phyloP scores from a whole-genome alignment of 1,140 invertebrate genomes.

The Tetramorium parvispinum region DNA sequence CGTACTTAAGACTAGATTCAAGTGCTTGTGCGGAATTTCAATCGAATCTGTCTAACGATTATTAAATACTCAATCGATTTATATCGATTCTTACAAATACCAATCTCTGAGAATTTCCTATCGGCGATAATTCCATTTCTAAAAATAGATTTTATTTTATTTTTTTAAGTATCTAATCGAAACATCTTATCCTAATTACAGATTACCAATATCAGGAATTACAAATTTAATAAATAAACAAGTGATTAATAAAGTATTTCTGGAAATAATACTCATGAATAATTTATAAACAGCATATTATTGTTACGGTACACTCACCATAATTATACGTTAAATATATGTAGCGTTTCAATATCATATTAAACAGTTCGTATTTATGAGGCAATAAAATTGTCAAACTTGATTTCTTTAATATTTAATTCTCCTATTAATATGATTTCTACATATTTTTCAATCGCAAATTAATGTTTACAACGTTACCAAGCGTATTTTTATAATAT shows the following conservation, averaged over 20 bases:
- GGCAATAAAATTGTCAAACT: background rate
- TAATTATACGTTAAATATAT: constrained; percentile 21
- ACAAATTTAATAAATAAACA: constrained; percentile 28
- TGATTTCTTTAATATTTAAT: constrained; percentile 4
- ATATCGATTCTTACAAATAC: constrained; percentile 28
- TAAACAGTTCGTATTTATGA: background rate
- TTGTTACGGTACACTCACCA: background rate
- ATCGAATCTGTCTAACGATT: constrained; percentile 16
- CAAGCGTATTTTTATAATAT: background rate
- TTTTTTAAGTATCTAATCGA: background rate
- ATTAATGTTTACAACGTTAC: background rate
- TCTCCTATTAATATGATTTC: background rate
- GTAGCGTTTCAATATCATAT: background rate
- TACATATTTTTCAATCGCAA: background rate
- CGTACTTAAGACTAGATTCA: constrained; percentile 28
- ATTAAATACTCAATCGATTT: constrained; percentile 10
- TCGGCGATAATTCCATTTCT: background rate
- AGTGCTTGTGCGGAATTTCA: constrained; percentile 29
- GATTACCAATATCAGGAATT: background rate
- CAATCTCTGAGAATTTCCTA: background rate
- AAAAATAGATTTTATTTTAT: background rate
- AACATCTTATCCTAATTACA: background rate
- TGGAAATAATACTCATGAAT: constrained; percentile 52
- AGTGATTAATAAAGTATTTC: constrained; percentile 48
- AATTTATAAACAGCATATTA: constrained; percentile 40